Conservation (phyloP, 2,888 invertebrate species). For the Limnephilus marmoratus region DNA sequence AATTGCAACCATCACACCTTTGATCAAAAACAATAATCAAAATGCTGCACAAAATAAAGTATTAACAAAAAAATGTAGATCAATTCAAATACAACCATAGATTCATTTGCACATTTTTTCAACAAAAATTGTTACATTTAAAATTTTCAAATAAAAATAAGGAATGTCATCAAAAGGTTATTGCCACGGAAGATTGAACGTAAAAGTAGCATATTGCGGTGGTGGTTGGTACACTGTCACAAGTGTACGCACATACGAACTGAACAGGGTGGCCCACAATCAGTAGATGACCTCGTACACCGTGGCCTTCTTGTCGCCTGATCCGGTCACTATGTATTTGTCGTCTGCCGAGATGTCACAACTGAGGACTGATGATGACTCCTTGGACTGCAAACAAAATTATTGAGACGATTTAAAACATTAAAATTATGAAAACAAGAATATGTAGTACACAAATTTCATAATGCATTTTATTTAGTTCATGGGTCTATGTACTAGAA, state of each 20-base stretch:
- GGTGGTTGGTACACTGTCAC: constrained; percentile 39
- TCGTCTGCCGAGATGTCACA: constrained; percentile 99
- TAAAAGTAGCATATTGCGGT: constrained; percentile 11
- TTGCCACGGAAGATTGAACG: constrained; percentile 13
- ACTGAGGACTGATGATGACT: constrained; percentile 97
- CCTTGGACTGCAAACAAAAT: constrained; percentile 86
- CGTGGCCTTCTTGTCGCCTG: constrained; percentile 98
- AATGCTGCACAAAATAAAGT: neutral
- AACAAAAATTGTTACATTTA: neutral
- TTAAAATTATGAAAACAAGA: no score
- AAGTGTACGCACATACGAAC: neutral
- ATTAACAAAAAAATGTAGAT: neutral
- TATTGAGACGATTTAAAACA: neutral
- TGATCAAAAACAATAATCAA: neutral
- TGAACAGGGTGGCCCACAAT: constrained; percentile 64
- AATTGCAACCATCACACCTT: neutral
- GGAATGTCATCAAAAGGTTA: constrained; percentile 48
- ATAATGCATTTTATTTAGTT: no score
- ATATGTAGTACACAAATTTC: no score
- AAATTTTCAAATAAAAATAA: constrained; percentile 15
- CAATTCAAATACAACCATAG: neutral
- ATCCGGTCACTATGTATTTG: constrained; percentile 98
- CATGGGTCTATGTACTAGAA: neutral
- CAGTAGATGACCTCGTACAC: constrained; percentile 97
- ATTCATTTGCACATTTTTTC: neutral